Percentiles rank a stretch among this genome's conserved stretches.
Evolutionary conservation across 1,140 invertebrate genomes (phyloP).

Genomic region (Apis dorsata): DNA sequence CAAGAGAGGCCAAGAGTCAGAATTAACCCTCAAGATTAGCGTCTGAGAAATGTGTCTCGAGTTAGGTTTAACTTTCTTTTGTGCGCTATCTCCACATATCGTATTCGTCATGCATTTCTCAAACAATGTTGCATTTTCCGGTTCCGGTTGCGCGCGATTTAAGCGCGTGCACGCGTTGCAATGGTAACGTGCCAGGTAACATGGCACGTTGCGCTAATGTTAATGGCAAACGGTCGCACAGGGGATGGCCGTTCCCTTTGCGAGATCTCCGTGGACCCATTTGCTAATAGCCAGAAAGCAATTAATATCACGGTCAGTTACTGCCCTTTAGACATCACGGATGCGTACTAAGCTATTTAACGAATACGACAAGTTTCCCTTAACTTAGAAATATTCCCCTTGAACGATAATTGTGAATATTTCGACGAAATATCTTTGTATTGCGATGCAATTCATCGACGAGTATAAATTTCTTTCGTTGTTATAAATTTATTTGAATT

Average conservation of each 20-base stretch:
- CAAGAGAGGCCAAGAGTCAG: background rate
- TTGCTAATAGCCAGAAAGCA: constrained; percentile 73
- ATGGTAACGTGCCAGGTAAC: background rate
- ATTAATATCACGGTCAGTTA: constrained; percentile 72
- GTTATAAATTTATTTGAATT: background rate
- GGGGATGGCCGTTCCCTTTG: constrained; percentile 31
- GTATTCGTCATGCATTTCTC: background rate
- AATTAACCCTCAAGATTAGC: background rate
- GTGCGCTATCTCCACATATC: background rate
- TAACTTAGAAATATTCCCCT: constrained; percentile 3
- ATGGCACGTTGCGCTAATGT: constrained; percentile 53
- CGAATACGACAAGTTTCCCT: too few species aligned
- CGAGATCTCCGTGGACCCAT: constrained; percentile 58
- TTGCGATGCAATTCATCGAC: background rate
- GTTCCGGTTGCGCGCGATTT: background rate
- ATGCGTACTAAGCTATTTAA: constrained; percentile 17
- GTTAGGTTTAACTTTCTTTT: constrained; percentile 5
- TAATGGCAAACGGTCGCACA: constrained; percentile 54
- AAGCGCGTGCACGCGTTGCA: background rate
- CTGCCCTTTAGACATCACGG: constrained; percentile 31
- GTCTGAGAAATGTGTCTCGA: background rate
- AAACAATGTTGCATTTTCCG: background rate
- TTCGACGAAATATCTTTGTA: background rate
- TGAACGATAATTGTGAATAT: too few species aligned
- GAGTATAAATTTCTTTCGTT: background rate